phyloP scores from a whole-genome alignment of 2,113 vertebrate species.

The Lepisosteus oculatus region DNA sequence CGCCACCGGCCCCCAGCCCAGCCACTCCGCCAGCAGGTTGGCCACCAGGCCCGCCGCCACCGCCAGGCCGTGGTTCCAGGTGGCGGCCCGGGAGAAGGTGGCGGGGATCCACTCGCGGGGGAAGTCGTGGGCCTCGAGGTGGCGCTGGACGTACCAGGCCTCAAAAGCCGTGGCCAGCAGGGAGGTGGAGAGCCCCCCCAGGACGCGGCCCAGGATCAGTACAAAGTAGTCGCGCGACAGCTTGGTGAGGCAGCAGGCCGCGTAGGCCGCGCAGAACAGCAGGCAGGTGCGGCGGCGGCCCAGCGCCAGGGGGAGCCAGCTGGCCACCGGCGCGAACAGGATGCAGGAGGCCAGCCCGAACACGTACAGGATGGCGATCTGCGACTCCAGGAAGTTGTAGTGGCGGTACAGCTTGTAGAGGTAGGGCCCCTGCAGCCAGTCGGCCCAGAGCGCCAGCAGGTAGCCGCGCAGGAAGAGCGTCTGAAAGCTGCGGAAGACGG shows the following conservation, averaged over 20 bases:
- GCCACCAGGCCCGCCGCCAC: constrained; percentile 80
- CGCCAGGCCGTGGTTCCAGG: constrained; percentile 84
- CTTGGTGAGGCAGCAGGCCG: constrained; percentile 82
- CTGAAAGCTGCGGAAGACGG: constrained; percentile 80
- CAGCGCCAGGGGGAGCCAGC: constrained; percentile 73
- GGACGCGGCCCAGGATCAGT: constrained; percentile 74
- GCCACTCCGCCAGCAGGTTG: constrained; percentile 79
- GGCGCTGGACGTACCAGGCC: constrained; percentile 83
- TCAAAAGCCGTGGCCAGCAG: constrained; percentile 84
- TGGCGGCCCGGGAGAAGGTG: constrained; percentile 77
- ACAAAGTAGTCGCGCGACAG: constrained; percentile 87
- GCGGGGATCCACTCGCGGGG: constrained; percentile 84
- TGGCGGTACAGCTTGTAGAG: constrained; percentile 91
- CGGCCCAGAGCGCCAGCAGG: constrained; percentile 82
- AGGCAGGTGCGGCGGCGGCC: constrained; percentile 82
- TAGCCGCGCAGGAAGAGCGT: constrained; percentile 77
- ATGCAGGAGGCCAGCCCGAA: constrained; percentile 83
- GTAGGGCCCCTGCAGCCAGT: constrained; percentile 92
- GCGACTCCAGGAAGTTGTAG: constrained; percentile 88
- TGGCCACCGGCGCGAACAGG: constrained; percentile 77
- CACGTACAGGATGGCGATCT: constrained; percentile 89
- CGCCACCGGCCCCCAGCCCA: constrained; percentile 82
- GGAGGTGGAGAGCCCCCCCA: constrained; percentile 85
- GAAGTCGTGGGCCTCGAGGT: constrained; percentile 79
- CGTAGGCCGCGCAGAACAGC: constrained; percentile 81